Percentiles rank a stretch among this genome's conserved stretches.
These are phyloP conservation scores for Zhuqinia jingwanae DNA, from an alignment of 2,888 invertebrate genomes.

Conservation along the genomic window DNA sequence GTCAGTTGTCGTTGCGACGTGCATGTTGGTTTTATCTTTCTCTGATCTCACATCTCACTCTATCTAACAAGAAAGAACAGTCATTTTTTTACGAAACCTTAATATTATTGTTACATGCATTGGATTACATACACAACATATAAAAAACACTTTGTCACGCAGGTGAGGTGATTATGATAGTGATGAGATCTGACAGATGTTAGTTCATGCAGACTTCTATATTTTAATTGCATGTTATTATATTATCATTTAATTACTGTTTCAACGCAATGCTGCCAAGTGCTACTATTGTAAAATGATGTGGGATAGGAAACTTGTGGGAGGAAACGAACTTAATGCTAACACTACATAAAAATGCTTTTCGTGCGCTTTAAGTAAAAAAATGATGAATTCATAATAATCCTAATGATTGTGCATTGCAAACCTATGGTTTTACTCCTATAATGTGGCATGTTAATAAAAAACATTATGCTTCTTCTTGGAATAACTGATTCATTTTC, in stretches of 20 bases:
- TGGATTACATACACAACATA: too few relatives aligned
- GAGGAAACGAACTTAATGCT: too few relatives aligned
- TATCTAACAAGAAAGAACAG: not conserved
- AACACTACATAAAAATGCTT: too few relatives aligned
- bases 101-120: not conserved
- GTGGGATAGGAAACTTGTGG: too few relatives aligned
- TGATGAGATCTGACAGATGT: constrained; percentile 35
- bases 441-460: too few relatives aligned
- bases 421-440: too few relatives aligned
- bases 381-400: too few relatives aligned
- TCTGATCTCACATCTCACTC: not conserved
- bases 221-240: not conserved
- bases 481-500: not conserved
- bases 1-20: not conserved
- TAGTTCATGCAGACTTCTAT: constrained; percentile 5
- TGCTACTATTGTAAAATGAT: too few relatives aligned
- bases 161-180: constrained; percentile 31
- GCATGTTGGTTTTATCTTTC: not conserved
- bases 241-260: not conserved
- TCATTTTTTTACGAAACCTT: not conserved
- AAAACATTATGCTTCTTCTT: not conserved
- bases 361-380: too few relatives aligned
- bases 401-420: too few relatives aligned
- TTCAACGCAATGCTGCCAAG: not conserved
- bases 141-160: constrained; percentile 1